Conservation (phyloP, 1,140 invertebrate genomes). For the Aphaenogaster rudis region DNA sequence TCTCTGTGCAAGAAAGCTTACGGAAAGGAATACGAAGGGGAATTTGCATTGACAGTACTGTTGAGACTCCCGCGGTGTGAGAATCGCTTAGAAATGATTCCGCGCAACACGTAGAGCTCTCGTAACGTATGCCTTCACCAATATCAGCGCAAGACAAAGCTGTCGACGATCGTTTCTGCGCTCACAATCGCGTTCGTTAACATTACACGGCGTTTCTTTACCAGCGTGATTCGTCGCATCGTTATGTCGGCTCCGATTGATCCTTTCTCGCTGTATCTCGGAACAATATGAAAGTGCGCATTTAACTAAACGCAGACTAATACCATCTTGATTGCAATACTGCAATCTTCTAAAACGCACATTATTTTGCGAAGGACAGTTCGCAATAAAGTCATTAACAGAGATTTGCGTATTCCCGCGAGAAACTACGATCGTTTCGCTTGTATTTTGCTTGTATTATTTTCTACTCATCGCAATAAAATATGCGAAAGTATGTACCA, state of each 20-base stretch:
- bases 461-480: constrained; percentile 31
- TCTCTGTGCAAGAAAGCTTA: not conserved
- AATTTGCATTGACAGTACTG: not conserved
- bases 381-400: constrained; percentile 58
- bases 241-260: not conserved
- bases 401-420: constrained; percentile 6
- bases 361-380: not conserved
- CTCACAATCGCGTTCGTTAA: constrained; percentile 54
- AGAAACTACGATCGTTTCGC: constrained; percentile 32
- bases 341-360: not conserved
- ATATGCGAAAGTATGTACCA: constrained; percentile 9
- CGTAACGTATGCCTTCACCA: not conserved
- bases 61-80: not conserved
- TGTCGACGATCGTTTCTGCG: constrained; percentile 33
- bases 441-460: constrained; percentile 26
- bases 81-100: constrained; percentile 24
- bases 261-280: not conserved
- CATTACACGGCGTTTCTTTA: constrained; percentile 16
- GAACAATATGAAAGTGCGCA: not conserved
- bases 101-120: not conserved
- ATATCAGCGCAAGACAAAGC: constrained; percentile 35
- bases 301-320: constrained; percentile 27
- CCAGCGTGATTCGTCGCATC: constrained; percentile 17
- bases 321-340: not conserved
- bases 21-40: not conserved